phyloP scores from a whole-genome alignment of 2,113 vertebrate species.

The Sciurus niger region DNA sequence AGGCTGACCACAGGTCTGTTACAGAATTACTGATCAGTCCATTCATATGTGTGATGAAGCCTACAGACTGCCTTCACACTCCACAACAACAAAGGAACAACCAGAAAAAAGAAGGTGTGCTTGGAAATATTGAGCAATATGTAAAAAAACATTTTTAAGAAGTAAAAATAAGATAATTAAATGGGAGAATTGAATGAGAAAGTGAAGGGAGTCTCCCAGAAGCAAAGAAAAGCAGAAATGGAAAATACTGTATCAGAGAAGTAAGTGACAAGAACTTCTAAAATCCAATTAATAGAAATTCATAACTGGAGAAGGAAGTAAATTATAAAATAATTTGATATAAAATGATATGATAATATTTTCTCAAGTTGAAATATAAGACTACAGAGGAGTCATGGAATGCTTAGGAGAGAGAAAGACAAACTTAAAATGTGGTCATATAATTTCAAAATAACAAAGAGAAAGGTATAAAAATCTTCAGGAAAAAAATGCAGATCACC shows the following conservation, averaged over 20 bases:
- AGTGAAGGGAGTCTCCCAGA: background rate
- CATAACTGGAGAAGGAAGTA: background rate
- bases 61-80: background rate
- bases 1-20: background rate
- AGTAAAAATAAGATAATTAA: background rate
- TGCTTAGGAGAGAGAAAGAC: background rate
- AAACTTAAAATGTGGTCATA: background rate
- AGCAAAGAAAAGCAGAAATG: background rate
- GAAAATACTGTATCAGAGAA: background rate
- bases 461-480: background rate
- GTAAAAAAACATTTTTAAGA: too few species aligned
- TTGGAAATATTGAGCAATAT: background rate
- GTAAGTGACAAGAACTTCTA: background rate
- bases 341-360: background rate
- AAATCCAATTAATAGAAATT: background rate
- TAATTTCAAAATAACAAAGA: constrained; percentile 20
- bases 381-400: background rate
- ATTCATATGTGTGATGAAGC: too few species aligned
- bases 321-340: background rate
- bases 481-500: background rate
- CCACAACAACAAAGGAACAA: background rate
- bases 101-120: background rate
- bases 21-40: background rate
- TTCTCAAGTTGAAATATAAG: background rate
- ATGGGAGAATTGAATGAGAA: background rate